Base-by-base conservation (phyloP, 2,888 invertebrate species). In the Drosophila tanythrix region DNA sequence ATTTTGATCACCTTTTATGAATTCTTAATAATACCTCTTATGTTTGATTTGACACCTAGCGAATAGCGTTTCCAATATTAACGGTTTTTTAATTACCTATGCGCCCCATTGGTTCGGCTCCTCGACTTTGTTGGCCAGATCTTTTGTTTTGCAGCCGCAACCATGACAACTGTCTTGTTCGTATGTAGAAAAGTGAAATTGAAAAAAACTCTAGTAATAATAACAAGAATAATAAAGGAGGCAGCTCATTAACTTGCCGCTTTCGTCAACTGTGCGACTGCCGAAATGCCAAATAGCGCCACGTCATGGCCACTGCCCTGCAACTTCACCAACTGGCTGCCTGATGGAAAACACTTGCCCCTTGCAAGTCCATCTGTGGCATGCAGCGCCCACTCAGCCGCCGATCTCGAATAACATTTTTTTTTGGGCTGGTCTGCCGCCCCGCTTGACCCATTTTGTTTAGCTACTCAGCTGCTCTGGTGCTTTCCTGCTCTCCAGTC, bases 21-120 rank as follows among this genome's bases (percentile, higher is more conserved):
- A 83, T 85, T 89, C 88, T 76, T 84, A 79, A 87, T 88, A 90
- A 88, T 90, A 85, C 89, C 75, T 88, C 85, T 88, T 88, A 88
- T 90, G 90, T 88, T 90, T 90, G 91, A 82, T 90, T 88, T 88
- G 91, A 88, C 87, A 88, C 91, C 90, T 83, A 70, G 63, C 75
- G 89, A 83, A 68, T 82, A 89, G 70, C 70, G 83, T 79, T 88
- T 87, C 68, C 74, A 73, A 87, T 80, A 89, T 88, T 89, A 87
- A 87, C 87, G 87, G 91, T 88, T 82, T 74, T 88, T 90, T 90
- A 90, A 87, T 87, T 87, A 88, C 87, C 81, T 63, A 69, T 70
- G 72, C 72, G 86, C 80, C 68, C 76, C 73, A 70, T 71, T 68
- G 86, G 74, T 66, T 65, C 60, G 52, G 74, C 62, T 69, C 40